These are phyloP conservation scores for Egretta garzetta DNA, from an alignment of 2,113 vertebrate species.

Conservation along the genomic window DNA sequence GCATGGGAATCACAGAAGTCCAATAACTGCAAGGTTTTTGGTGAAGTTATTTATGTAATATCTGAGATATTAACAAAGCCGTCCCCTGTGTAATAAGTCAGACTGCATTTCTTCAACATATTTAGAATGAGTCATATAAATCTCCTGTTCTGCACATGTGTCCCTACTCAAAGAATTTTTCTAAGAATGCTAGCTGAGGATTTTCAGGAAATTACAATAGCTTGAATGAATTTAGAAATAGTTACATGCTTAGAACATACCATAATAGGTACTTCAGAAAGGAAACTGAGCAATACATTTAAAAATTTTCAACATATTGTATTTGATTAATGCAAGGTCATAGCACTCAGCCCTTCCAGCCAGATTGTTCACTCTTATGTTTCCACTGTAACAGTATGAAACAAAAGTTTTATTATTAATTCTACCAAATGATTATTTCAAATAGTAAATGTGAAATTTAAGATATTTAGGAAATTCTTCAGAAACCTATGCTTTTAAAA, in stretches of 20 bases:
- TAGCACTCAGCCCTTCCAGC: conserved; percentile 8
- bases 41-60: background rate
- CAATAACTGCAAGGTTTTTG: background rate
- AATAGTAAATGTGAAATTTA: background rate
- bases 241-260: conserved; percentile 5
- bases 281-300: background rate
- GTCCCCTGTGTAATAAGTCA: background rate
- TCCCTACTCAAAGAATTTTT: conserved; percentile 63
- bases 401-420: background rate
- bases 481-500: background rate
- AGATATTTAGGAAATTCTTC: background rate
- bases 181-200: conserved; percentile 31
- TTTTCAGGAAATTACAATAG: conserved; percentile 74
- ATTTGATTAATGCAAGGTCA: background rate
- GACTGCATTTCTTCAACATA: background rate
- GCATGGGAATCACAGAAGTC: background rate
- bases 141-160: conserved; percentile 49
- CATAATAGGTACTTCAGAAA: background rate
- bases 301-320: background rate
- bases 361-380: background rate
- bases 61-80: conserved; percentile 22
- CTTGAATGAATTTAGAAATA: conserved; percentile 61
- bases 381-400: background rate
- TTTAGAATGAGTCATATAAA: conserved; percentile 57
- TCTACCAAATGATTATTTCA: background rate